A percentile compares a stretch with the other conserved stretches of the same genome.
Evolutionary conservation across 2,888 invertebrate genomes (phyloP).

Genomic region (Amblyjoppa fuscipennis): DNA sequence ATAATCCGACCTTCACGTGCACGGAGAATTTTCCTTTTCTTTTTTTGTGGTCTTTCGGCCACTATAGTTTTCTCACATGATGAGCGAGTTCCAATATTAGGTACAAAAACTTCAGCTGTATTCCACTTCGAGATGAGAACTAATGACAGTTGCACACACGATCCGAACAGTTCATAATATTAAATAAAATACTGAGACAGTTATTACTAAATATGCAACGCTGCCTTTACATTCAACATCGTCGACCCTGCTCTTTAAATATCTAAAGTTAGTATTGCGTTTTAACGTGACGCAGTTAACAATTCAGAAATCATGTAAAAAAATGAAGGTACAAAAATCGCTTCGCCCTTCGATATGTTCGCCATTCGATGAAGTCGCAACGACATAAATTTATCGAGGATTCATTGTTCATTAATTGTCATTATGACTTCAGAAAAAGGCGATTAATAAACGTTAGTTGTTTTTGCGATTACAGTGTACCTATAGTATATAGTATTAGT

Average conservation of each 20-base stretch:
- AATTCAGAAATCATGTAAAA: constrained; percentile 71
- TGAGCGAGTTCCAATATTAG: constrained; percentile 39
- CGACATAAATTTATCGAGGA: constrained; percentile 26
- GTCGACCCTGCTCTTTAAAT: constrained; percentile 67
- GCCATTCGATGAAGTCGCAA: constrained; percentile 55
- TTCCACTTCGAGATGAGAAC: constrained; percentile 45
- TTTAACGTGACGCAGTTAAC: constrained; percentile 68
- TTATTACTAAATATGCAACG: constrained; percentile 72
- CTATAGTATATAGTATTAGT: constrained; percentile 61
- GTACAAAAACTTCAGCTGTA: constrained; percentile 50
- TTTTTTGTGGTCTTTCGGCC: constrained; percentile 5
- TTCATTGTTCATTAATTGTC: neutral
- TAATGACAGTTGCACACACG: constrained; percentile 64
- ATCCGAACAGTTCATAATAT: constrained; percentile 67
- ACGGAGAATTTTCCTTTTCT: constrained; percentile 29
- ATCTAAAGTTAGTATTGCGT: constrained; percentile 68
- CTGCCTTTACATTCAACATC: constrained; percentile 66
- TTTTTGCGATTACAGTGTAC: constrained; percentile 55
- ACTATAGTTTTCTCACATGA: constrained; percentile 5
- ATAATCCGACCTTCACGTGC: constrained; percentile 52
- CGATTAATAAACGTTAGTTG: constrained; percentile 52
- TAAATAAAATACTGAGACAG: constrained; percentile 75
- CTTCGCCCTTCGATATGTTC: constrained; percentile 46
- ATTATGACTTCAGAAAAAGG: constrained; percentile 46
- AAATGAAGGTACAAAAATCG: constrained; percentile 71